Conservation (phyloP, 2,888 invertebrate species). For the Chrysotoxum bicinctum region DNA sequence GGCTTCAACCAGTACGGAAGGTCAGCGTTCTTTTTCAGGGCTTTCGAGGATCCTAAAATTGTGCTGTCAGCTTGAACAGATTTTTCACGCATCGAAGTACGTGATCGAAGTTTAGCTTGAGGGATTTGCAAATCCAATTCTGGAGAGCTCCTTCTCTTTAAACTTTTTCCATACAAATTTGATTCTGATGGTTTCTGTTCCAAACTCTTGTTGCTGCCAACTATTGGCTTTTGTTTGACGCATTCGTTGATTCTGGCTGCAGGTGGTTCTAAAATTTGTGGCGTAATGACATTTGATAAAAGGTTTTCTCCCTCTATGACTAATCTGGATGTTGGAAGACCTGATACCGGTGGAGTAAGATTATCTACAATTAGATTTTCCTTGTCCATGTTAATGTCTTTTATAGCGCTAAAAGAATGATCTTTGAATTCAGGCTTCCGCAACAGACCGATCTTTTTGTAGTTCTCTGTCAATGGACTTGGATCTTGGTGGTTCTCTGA, state of each 20-base stretch:
- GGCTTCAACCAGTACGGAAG: slow-evolving; percentile 80
- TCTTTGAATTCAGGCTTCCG: slow-evolving; percentile 75
- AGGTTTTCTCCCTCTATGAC: slow-evolving; percentile 67
- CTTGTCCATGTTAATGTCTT: slow-evolving; percentile 74
- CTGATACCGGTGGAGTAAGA: slow-evolving; percentile 61
- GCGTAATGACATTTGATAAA: slow-evolving; percentile 70
- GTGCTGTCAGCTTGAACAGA: slow-evolving; percentile 60
- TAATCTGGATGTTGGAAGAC: not conserved
- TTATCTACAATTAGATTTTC: slow-evolving; percentile 74
- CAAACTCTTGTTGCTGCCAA: not conserved
- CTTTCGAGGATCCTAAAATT: not conserved
- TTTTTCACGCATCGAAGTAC: slow-evolving; percentile 61
- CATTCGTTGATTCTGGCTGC: not conserved
- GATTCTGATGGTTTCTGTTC: not conserved
- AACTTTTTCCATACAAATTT: not conserved
- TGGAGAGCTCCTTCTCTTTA: slow-evolving; percentile 39
- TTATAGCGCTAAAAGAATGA: slow-evolving; percentile 74
- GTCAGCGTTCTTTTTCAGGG: slow-evolving; percentile 55
- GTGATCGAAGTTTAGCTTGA: slow-evolving; percentile 51
- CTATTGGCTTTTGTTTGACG: not conserved
- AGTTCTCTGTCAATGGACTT: slow-evolving; percentile 69
- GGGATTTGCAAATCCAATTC: slow-evolving; percentile 67
- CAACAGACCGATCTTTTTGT: slow-evolving; percentile 76
- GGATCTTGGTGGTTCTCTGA: not conserved
- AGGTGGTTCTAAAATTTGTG: not conserved